Percentiles rank a stretch among this genome's conserved stretches.
phyloP scores from a whole-genome alignment of 2,113 vertebrate species.

The Pseudonaja textilis region DNA sequence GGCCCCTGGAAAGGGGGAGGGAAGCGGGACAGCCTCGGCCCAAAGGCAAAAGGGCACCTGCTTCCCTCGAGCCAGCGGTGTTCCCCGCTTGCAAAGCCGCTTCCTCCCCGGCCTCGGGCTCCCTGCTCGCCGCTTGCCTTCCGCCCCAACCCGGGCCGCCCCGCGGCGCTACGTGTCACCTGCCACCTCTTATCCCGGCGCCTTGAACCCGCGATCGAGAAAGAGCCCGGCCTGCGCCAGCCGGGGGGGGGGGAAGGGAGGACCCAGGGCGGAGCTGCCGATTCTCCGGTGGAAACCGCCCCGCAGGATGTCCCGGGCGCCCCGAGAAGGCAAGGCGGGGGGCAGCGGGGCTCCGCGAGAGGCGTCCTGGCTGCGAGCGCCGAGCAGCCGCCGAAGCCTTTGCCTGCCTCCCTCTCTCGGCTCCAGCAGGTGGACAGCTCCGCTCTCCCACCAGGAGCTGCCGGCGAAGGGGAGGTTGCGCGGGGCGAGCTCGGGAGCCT shows the following conservation, averaged over 20 bases:
- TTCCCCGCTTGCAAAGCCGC: neutral
- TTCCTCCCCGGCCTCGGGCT: too few species aligned
- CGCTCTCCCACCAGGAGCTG: neutral
- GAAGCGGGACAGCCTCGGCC: too few species aligned
- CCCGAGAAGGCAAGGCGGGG: neutral
- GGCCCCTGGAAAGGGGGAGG: neutral
- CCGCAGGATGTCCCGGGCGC: too few species aligned
- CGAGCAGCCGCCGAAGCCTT: neutral
- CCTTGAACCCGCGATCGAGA: too few species aligned
- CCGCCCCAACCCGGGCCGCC: neutral
- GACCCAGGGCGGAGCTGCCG: neutral
- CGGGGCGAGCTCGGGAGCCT: neutral
- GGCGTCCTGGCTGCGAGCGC: neutral
- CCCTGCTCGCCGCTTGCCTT: too few species aligned
- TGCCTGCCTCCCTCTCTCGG: fast-evolving
- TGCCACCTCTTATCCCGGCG: too few species aligned
- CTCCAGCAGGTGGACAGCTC: neutral
- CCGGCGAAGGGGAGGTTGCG: neutral
- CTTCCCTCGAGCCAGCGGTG: too few species aligned
- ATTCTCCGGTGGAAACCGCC: neutral
- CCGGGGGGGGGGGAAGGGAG: neutral
- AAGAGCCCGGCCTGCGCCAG: too few species aligned
- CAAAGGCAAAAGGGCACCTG: too few species aligned
- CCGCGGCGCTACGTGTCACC: neutral
- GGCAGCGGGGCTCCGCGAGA: neutral